Evolutionary conservation across 37 sponge, comb jelly and placozoan genomes (phyloP).

Genomic region (Halisarca cf. caerulea): DNA sequence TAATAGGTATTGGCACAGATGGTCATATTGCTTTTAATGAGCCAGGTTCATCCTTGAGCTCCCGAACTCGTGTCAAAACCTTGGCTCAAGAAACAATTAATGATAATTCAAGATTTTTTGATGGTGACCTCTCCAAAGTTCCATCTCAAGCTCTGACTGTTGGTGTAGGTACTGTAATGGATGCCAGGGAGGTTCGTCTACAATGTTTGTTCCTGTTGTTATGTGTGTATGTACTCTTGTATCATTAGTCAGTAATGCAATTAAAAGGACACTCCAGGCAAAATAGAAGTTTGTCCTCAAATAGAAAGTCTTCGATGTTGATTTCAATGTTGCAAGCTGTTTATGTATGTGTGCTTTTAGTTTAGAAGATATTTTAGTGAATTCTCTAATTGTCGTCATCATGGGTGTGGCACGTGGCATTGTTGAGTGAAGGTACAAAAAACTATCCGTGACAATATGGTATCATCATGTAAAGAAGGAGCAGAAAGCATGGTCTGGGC

Average conservation of each 20-base stretch:
- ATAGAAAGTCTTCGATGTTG: no score
- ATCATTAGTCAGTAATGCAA: background rate
- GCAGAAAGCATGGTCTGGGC: no score
- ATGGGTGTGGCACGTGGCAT: no score
- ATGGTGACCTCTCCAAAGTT: constrained; percentile 68
- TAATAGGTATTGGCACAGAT: constrained; percentile 92
- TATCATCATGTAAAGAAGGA: no score
- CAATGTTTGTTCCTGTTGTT: background rate
- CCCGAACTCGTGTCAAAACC: constrained; percentile 89
- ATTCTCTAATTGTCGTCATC: no score
- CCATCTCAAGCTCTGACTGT: constrained; percentile 93
- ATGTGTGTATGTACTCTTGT: background rate
- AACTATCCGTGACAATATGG: no score
- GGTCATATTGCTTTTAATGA: constrained; percentile 99
- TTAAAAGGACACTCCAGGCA: no score
- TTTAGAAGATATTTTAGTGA: no score
- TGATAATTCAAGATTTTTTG: constrained; percentile 96
- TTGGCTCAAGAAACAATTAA: constrained; percentile 91
- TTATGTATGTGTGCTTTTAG: no score
- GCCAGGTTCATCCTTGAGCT: constrained; percentile 92
- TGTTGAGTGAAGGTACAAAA: no score
- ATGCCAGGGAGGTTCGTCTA: constrained; percentile 85
- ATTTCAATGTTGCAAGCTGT: no score
- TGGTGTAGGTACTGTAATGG: constrained; percentile 96
- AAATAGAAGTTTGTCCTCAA: no score